Base-by-base conservation (phyloP, 64 coral and sea anemone species). In the Orbicella faveolata region DNA sequence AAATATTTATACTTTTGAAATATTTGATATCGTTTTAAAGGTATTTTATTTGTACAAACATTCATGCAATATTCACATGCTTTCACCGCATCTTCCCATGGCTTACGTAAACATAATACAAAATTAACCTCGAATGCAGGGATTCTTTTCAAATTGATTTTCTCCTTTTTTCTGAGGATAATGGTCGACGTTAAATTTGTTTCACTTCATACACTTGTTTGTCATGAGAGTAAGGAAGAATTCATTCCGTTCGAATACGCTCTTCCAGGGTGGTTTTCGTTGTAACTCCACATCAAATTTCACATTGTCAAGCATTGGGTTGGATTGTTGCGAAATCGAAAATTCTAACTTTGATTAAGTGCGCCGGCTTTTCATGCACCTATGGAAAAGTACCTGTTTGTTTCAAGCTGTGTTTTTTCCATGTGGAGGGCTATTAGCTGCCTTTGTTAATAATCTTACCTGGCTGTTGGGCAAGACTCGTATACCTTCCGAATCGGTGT, bases 11-110 rank as follows among this genome's bases (percentile, higher is more conserved):
- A 79, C 84, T 77, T 77, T 87, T 64, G 67, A 79, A 70, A 83
- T 92, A 87, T 92, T 92, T 92, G 90, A 92, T 92, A 92, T 92
- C 75, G 74, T 83, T 87, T 87, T 86, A 92, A 87, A 78, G 90
- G 90, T 87, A 92, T 87, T 92, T 87, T 87, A 81, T 92, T 92
- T 92, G 75, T 84, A 87, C 76, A 87, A 87, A 87, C 83, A 92
- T 36, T 92, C 83, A 92, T 92, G 33, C 66, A 92, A 92, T 92
- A 92, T 87, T 87, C 74, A 92, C 13, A 25, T 23, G 63, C 63
- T 87, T 79, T 88, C 54, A 62, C 39, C 78, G 75, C 90, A 83
- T 92, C 63, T 86, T 79, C 75, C 90, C 84, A 86, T 76, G 69
- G 51, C 25, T 65, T 80, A 79, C 68, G 83, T 92, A 92, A 92